These are phyloP conservation scores for Eleginops maclovinus DNA, from an alignment of 2,113 vertebrate genomes.

Conservation along the genomic window DNA sequence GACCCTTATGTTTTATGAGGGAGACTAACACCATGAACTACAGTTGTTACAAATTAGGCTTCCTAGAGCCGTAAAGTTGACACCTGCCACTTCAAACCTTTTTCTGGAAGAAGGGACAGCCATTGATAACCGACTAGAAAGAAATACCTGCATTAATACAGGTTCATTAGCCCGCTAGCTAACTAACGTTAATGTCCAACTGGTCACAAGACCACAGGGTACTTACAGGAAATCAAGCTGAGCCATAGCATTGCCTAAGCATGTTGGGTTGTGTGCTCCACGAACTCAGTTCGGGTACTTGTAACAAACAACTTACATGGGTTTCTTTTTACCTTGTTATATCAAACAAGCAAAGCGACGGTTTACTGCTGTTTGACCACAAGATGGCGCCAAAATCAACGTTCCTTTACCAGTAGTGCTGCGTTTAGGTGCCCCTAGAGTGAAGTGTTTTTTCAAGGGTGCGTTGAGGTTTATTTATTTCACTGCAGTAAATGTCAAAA, in stretches of 20 bases:
- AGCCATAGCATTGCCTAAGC: background rate
- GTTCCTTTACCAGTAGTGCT: accelerated
- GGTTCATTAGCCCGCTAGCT: conserved; percentile 18
- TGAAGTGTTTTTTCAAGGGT: accelerated
- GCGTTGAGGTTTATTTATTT: background rate
- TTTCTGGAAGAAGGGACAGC: conserved; percentile 28
- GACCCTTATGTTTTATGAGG: conserved; percentile 67
- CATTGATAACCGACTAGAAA: conserved; percentile 7
- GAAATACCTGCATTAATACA: background rate
- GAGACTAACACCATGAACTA: conserved; percentile 61
- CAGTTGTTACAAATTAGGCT: conserved; percentile 81
- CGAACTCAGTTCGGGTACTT: background rate
- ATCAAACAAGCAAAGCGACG: background rate
- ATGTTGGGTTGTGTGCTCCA: background rate
- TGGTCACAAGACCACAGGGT: background rate
- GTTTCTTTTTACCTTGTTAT: no score
- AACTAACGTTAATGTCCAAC: background rate
- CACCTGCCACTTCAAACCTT: conserved; percentile 78
- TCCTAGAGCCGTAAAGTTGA: conserved; percentile 71
- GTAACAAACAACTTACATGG: background rate
- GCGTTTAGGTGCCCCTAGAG: background rate
- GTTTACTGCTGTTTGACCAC: background rate
- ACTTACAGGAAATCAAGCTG: background rate
- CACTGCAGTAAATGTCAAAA: background rate
- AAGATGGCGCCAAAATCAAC: conserved; percentile 53